Percentiles rank a stretch among this genome's conserved stretches.
Conservation (phyloP, 2,888 invertebrate genomes). For the Salpingus planirostris region DNA sequence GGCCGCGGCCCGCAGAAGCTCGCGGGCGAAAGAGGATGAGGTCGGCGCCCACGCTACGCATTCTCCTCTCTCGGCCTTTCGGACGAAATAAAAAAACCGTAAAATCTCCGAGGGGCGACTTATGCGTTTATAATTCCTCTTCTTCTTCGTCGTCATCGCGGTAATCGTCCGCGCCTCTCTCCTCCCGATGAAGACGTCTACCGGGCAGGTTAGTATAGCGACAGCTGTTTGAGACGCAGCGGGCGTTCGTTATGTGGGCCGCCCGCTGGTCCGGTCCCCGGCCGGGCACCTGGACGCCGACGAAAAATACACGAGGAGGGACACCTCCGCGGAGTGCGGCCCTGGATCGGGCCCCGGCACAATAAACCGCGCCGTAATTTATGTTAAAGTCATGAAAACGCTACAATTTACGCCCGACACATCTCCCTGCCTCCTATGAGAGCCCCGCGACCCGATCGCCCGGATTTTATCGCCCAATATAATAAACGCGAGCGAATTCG, state of each 20-base stretch:
- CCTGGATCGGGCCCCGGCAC: not conserved
- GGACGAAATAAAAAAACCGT: no score
- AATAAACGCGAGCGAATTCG: no score
- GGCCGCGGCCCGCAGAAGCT: no score
- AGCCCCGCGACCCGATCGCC: no score
- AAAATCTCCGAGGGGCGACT: no score
- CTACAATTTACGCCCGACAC: slow-evolving; percentile 28
- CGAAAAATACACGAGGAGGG: slow-evolving; percentile 4
- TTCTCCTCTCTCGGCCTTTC: no score
- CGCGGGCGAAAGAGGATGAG: no score
- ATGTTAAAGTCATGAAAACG: slow-evolving; percentile 29
- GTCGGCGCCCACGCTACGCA: no score
- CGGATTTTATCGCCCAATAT: slow-evolving; percentile 28
- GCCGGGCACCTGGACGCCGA: slow-evolving; percentile 12
- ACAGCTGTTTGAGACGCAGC: slow-evolving; percentile 38
- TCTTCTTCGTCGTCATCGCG: no score
- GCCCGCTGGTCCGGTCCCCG: slow-evolving; percentile 25
- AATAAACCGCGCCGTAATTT: slow-evolving; percentile 25
- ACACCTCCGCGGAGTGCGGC: not conserved
- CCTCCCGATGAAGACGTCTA: slow-evolving; percentile 40
- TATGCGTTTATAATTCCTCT: no score
- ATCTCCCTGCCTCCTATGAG: slow-evolving; percentile 15
- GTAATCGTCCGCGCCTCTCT: no score
- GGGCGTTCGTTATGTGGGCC: slow-evolving; percentile 33
- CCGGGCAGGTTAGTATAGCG: slow-evolving; percentile 36